Conservation (phyloP, 1,140 invertebrate genomes). For the Brachionus sp. region DNA sequence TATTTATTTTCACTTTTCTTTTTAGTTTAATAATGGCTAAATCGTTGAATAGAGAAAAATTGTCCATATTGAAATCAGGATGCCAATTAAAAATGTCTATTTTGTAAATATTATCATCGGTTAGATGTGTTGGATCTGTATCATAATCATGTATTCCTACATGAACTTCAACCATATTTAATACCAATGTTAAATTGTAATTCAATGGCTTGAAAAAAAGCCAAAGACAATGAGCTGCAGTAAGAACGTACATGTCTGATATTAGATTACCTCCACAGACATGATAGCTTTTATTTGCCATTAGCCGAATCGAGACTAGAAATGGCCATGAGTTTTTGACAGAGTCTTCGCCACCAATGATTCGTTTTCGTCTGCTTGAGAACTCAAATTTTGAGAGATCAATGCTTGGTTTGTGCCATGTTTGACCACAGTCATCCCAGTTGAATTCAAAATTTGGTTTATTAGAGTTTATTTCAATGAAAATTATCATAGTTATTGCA, state of each 20-base stretch:
- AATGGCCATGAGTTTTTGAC: slow-evolving; percentile 44
- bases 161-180: slow-evolving; percentile 20
- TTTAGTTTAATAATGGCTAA: slow-evolving; percentile 24
- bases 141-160: slow-evolving; percentile 23
- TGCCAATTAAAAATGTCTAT: slow-evolving; percentile 30
- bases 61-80: neutral
- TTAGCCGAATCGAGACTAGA: slow-evolving; percentile 20
- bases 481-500: neutral
- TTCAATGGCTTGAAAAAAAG: neutral
- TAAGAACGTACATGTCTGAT: neutral
- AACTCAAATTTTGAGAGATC: neutral
- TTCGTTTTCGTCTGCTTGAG: neutral
- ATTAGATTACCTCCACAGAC: slow-evolving; percentile 33
- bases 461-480: neutral
- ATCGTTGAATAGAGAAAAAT: neutral
- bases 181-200: slow-evolving; percentile 14
- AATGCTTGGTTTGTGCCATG: slow-evolving; percentile 4
- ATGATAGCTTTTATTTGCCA: slow-evolving; percentile 8
- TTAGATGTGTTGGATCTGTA: neutral
- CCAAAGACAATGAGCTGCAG: slow-evolving; percentile 33
- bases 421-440: slow-evolving; percentile 39
- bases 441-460: neutral
- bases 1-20: slow-evolving; percentile 18
- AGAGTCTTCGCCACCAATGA: slow-evolving; percentile 30
- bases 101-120: neutral